Evolutionary conservation across 2,113 vertebrate genomes (phyloP), one percentile per base, ranked within the genome.

Genomic region (Rhadina sibilatrix): DNA sequence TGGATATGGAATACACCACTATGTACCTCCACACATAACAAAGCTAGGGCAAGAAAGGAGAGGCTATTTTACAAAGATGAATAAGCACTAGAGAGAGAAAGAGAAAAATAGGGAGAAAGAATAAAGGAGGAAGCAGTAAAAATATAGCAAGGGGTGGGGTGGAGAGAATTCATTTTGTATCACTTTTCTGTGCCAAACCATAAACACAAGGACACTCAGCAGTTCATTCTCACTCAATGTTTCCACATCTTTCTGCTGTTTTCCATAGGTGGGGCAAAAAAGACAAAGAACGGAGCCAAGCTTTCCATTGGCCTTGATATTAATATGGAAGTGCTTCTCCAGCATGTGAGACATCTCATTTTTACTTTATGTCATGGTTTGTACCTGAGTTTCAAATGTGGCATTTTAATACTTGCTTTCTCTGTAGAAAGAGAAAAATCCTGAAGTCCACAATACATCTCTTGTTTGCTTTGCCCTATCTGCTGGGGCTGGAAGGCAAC

Each of bases 211-310:
- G 90, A 94, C 69, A 89, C 78, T 95, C 89, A 84, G 65, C 87
- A 95, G 87, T 44, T 94, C 90, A 65, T 80, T 95, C 76, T 94
- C 95, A 96, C 90, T 95, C 96, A 97, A 13, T 65, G 57, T 96
- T 97, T 96, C 95, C 94, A 95, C 89, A 96, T 94, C 94, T 96
- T 95, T 95, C 89, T 95, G 56, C 92, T 94, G 68, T 93, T 96
- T 97, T 97, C 88, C 94, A 90, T 95, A 96, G 96, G 96, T 94
- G 94, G 91, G 82, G 96, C 95, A 92, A 89, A 96, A 94, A 90
- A 42, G 89, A 94, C 94, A 94, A 94, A 89, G 42, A 38, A 37
- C 1, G 0, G 1, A 94, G 96, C 90, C 95, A 97, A 96, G 92
- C 61, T 96, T 97, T 95, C 93, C 82, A 84, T 64, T 96, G 87